These are phyloP conservation scores for Tenthredo amoena DNA, from an alignment of 2,888 invertebrate genomes.

Conservation along the genomic window DNA sequence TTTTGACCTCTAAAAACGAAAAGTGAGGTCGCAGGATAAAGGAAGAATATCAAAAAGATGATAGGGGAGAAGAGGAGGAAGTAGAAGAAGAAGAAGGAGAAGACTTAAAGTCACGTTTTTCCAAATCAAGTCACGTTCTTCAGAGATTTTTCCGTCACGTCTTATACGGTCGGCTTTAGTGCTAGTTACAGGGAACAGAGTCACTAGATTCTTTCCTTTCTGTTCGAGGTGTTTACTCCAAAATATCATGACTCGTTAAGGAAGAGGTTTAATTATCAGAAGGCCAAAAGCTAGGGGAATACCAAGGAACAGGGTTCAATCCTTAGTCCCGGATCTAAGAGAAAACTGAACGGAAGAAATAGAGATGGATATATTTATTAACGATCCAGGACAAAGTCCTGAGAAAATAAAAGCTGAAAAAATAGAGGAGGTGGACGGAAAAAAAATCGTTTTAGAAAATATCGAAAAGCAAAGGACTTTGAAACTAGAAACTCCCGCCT, in stretches of 20 bases:
- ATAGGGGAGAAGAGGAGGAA: conserved; percentile 40
- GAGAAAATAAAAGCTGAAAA: neutral
- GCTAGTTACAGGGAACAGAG: conserved; percentile 33
- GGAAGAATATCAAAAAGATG: conserved; percentile 13
- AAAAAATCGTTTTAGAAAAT: neutral
- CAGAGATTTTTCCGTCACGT: conserved; percentile 49
- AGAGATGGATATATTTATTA: neutral
- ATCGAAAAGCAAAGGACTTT: neutral
- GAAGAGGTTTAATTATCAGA: neutral
- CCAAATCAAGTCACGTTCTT: conserved; percentile 47
- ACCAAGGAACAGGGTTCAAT: neutral
- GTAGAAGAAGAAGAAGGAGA: conserved; percentile 24
- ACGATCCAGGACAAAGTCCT: neutral
- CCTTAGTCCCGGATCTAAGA: neutral
- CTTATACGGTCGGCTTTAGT: conserved; percentile 34
- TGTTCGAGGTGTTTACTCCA: neutral
- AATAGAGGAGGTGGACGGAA: neutral
- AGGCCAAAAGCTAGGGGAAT: no score
- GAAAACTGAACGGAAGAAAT: neutral
- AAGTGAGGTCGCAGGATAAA: neutral
- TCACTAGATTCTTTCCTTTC: neutral
- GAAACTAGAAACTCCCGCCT: neutral
- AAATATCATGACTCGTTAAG: neutral
- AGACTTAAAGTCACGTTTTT: conserved; percentile 41
- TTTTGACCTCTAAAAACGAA: conserved; percentile 20